Evolutionary conservation across 2,888 invertebrate genomes (phyloP), one percentile per base, ranked within the genome.

Genomic region (Ashinkailepas kermadecensis): DNA sequence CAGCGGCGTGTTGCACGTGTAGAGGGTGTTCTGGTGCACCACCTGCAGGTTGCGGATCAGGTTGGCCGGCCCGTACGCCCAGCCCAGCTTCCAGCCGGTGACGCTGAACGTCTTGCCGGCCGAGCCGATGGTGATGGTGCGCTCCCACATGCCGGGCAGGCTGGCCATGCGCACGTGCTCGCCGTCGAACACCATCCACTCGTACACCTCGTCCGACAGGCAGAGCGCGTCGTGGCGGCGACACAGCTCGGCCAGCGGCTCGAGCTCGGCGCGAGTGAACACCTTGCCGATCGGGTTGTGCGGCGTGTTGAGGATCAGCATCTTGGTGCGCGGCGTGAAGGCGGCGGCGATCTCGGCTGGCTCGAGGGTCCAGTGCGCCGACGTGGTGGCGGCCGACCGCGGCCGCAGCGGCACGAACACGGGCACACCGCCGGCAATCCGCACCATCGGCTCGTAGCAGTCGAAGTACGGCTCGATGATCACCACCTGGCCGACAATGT

Each of bases 391-490:
- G 93, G 89, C 0, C 97, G 99, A 0, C 95, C 95, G 3, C 21
- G 23, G 79, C 88, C 93, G 91, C 54, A 99, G 89, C 0, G 98
- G 93, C 84, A 99, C 94, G 87, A 94, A 98, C 83, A 91, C 93
- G 0, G 96, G 93, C 25, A 91, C 89, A 0, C 97, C 99, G 1
- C 96, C 95, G 3, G 96, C 96, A 85, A 92, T 91, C 85, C 90
- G 91, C 21, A 97, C 94, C 94, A 99, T 97, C 1, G 97, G 96
- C 85, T 94, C 95, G 86, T 99, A 99, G 87, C 98, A 99, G 88
- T 99, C 99, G 87, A 97, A 99, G 88, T 93, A 99, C 0, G 99
- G 99, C 87, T 99, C 99, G 84, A 99, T 96, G 56, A 99, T 95
- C 83, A 99, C 96, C 82, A 96, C 97, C 89, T 97, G 95, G 13